Evolutionary conservation across 35 echinoderm and acorn worm species (phyloP).

Genomic region (Apostichopus parvimensis): DNA sequence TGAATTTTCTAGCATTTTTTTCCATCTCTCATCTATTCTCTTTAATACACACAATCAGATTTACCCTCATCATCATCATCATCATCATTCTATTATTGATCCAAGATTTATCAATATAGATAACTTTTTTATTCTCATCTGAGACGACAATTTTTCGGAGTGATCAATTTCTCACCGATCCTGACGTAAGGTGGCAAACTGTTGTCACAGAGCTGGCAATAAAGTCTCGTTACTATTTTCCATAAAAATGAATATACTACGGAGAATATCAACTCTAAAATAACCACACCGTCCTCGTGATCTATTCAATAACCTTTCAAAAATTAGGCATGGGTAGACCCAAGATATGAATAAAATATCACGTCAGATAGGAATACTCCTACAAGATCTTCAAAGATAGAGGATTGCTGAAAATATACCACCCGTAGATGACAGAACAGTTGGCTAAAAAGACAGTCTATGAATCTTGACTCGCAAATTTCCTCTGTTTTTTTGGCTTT

Average conservation of each 20-base stretch:
- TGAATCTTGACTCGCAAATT: too few species aligned
- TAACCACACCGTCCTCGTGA: background rate
- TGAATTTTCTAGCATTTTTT: too few species aligned
- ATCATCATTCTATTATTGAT: too few species aligned
- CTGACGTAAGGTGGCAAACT: background rate
- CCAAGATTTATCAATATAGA: too few species aligned
- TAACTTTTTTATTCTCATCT: background rate
- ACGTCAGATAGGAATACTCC: background rate
- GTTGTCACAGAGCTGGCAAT: background rate
- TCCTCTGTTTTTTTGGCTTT: too few species aligned
- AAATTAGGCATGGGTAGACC: background rate
- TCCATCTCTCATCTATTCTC: too few species aligned
- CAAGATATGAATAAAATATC: background rate
- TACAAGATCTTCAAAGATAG: too few species aligned
- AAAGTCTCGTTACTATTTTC: background rate
- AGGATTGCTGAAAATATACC: too few species aligned
- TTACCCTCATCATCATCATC: too few species aligned
- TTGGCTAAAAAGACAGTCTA: too few species aligned
- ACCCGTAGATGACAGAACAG: too few species aligned
- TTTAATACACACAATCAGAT: too few species aligned
- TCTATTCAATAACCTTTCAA: background rate
- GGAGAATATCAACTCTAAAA: background rate
- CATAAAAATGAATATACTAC: background rate
- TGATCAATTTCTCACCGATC: background rate
- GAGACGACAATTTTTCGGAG: background rate